phyloP scores from a whole-genome alignment of 2,888 invertebrate species.

The Lasioglossum oenotherae region DNA sequence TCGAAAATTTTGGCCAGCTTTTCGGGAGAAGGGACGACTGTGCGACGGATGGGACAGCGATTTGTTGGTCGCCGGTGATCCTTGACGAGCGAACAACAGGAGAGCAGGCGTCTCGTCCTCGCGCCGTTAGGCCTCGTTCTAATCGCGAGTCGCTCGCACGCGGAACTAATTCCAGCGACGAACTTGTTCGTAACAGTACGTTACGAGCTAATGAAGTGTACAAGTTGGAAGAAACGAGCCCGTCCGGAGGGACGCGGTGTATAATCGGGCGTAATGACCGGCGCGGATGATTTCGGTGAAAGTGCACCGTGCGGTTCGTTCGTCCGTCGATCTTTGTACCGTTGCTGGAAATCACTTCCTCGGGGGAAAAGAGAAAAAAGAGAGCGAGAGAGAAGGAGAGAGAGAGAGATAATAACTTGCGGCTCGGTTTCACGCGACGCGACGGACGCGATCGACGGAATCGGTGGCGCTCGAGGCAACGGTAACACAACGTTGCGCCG shows the following conservation, averaged over 20 bases:
- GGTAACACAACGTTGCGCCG: not conserved
- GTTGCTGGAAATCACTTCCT: slow-evolving; percentile 35
- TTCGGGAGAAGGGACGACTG: no score
- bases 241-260: slow-evolving; percentile 12
- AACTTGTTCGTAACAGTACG: slow-evolving; percentile 42
- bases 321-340: slow-evolving; percentile 20
- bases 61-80: slow-evolving; percentile 13
- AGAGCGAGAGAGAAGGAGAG: slow-evolving; percentile 40
- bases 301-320: slow-evolving; percentile 21
- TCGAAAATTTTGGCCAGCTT: no score
- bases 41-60: not conserved
- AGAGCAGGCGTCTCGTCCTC: slow-evolving; percentile 9
- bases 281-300: slow-evolving; percentile 56
- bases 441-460: slow-evolving; percentile 15
- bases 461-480: slow-evolving; percentile 21
- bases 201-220: slow-evolving; percentile 43
- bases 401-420: slow-evolving; percentile 41
- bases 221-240: slow-evolving; percentile 28
- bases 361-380: not conserved
- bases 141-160: slow-evolving; percentile 51
- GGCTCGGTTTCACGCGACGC: slow-evolving; percentile 31
- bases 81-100: slow-evolving; percentile 28
- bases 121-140: slow-evolving; percentile 59
- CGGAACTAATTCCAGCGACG: slow-evolving; percentile 53
- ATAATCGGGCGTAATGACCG: slow-evolving; percentile 37